Conservation (phyloP, 2,113 vertebrate species). For the Lepidothrix coronata region DNA sequence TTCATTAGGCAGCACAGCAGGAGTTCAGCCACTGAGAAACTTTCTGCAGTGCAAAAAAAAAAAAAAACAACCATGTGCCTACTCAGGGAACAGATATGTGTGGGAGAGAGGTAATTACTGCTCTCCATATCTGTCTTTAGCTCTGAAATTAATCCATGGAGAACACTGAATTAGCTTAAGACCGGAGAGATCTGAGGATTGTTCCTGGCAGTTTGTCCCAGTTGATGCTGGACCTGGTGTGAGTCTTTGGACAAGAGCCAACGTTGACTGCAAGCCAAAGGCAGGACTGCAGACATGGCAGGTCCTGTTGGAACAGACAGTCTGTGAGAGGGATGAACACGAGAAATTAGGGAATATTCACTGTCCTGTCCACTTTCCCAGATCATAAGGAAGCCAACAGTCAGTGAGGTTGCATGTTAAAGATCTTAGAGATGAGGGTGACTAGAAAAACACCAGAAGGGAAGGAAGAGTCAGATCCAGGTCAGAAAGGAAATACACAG, state of each 20-base stretch:
- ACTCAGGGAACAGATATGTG: background rate
- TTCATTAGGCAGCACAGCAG: background rate
- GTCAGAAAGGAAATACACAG: background rate
- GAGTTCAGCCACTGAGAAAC: background rate
- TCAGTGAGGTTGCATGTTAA: background rate
- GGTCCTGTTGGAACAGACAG: background rate
- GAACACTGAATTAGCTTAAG: conserved; percentile 37
- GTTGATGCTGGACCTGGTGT: background rate
- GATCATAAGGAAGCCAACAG: background rate
- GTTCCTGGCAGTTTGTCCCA: conserved; percentile 16
- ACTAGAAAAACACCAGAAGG: background rate
- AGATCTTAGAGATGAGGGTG: background rate
- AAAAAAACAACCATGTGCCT: background rate
- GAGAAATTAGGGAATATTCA: background rate
- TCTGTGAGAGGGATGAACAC: rapidly evolving
- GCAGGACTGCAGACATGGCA: background rate
- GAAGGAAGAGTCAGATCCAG: background rate
- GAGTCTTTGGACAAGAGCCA: conserved; percentile 12
- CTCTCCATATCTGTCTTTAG: conserved; percentile 3
- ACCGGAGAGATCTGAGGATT: conserved; percentile 29
- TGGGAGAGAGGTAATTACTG: conserved; percentile 50
- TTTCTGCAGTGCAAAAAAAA: background rate
- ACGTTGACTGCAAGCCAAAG: background rate
- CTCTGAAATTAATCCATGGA: conserved; percentile 33
- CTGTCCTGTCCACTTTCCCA: background rate